Conservation (phyloP, 2,888 invertebrate species). For the Alviniconcha strummeri region DNA sequence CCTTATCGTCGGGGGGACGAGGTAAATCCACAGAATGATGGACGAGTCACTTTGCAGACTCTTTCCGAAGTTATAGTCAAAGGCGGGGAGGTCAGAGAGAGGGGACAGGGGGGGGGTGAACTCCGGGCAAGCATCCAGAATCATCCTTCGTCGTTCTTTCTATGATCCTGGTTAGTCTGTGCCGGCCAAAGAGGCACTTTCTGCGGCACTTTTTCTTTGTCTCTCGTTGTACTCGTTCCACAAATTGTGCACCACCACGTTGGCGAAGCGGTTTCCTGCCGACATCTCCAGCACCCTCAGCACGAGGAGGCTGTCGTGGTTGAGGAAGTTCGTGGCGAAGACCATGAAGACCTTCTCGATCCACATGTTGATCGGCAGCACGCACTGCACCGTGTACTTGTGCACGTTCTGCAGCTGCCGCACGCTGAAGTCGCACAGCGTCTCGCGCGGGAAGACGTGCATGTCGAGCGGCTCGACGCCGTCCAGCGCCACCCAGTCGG, state of each 20-base stretch:
- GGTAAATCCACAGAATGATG: no score
- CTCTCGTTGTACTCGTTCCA: constrained; percentile 10
- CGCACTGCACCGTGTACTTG: constrained; percentile 73
- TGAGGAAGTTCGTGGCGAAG: constrained; percentile 41
- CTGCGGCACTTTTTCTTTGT: no score
- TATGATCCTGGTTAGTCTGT: no score
- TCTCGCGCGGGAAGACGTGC: constrained; percentile 70
- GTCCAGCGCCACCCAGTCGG: constrained; percentile 71
- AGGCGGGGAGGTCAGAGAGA: not conserved
- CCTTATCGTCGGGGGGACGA: no score
- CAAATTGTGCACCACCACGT: constrained; percentile 13
- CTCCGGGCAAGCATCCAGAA: no score
- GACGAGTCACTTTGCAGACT: no score
- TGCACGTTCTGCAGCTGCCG: constrained; percentile 75
- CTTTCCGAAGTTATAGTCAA: no score
- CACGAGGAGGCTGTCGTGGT: constrained; percentile 36
- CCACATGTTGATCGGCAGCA: constrained; percentile 70
- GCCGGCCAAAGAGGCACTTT: no score
- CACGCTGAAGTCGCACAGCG: constrained; percentile 73
- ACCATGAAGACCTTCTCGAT: constrained; percentile 74
- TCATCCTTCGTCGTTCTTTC: no score
- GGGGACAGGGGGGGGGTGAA: not conserved
- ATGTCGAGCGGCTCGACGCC: constrained; percentile 71
- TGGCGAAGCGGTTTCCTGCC: constrained; percentile 12
- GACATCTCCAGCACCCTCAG: constrained; percentile 35